Evolutionary conservation across 2,797 vertebrate species (phyloP).

Genomic region (Euphonia xanthogaster): DNA sequence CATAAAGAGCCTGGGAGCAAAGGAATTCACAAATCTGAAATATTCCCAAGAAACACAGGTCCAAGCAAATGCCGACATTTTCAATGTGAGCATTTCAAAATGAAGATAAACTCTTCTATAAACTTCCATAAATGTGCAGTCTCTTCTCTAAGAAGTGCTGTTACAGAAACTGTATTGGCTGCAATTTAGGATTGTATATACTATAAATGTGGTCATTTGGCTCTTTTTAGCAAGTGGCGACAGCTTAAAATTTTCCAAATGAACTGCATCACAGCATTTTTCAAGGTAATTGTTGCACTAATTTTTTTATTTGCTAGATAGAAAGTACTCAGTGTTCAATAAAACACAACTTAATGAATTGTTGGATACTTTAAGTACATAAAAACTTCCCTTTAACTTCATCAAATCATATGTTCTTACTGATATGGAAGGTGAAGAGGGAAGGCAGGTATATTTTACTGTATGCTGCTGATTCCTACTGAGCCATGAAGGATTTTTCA

Average conservation of each 20-base stretch:
- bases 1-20: neutral
- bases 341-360: constrained; percentile 22
- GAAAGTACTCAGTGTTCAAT: neutral
- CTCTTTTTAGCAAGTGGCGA: neutral
- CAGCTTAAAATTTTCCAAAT: constrained; percentile 21
- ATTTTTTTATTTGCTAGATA: neutral
- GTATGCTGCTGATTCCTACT: neutral
- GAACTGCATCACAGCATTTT: neutral
- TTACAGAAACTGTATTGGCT: neutral
- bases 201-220: constrained; percentile 22
- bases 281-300: constrained; percentile 6
- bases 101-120: neutral
- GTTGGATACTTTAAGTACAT: neutral
- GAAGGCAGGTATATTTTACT: neutral
- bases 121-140: neutral
- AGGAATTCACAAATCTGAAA: neutral
- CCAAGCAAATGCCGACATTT: neutral
- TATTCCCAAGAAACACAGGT: neutral
- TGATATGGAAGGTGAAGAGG: neutral
- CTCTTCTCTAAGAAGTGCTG: neutral
- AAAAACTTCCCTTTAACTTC: neutral
- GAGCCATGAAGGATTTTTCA: neutral
- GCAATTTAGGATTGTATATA: neutral
- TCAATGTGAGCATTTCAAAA: neutral
- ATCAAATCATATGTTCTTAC: neutral